Percentiles rank a stretch among this genome's conserved stretches.
Conservation (phyloP, 1,140 invertebrate species). For the Aphis craccivora region DNA sequence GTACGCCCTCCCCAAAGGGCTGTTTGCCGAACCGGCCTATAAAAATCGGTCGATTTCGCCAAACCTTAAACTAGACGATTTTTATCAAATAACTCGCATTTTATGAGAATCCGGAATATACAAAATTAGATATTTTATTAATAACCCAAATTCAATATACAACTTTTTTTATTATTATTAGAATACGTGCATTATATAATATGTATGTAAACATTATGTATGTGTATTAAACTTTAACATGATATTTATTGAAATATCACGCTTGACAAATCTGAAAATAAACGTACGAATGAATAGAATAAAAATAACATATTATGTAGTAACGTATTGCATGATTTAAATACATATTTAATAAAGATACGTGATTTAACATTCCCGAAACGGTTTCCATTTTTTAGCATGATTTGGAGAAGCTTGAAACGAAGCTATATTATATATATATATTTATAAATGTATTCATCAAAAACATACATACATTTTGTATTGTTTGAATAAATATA, state of each 20-base stretch:
- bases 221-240: neutral
- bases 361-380: neutral
- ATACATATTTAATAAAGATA: neutral
- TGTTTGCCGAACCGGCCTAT: slow-evolving; percentile 44
- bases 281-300: neutral
- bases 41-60: slow-evolving; percentile 40
- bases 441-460: neutral
- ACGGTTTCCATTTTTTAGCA: neutral
- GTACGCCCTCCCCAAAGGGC: slow-evolving; percentile 27
- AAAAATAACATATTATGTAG: neutral
- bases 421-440: neutral
- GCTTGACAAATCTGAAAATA: neutral
- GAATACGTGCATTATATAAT: neutral
- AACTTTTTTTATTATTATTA: neutral
- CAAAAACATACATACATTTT: neutral
- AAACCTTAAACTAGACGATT: slow-evolving; percentile 17
- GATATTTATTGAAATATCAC: neutral
- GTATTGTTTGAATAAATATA: neutral
- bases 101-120: neutral
- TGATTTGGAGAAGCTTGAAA: neutral
- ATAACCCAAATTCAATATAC: neutral
- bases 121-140: slow-evolving; percentile 10
- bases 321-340: neutral
- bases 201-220: neutral
- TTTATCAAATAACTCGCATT: slow-evolving; percentile 16